phyloP scores from a whole-genome alignment of 1,140 invertebrate species.

The Musca vetustissima region DNA sequence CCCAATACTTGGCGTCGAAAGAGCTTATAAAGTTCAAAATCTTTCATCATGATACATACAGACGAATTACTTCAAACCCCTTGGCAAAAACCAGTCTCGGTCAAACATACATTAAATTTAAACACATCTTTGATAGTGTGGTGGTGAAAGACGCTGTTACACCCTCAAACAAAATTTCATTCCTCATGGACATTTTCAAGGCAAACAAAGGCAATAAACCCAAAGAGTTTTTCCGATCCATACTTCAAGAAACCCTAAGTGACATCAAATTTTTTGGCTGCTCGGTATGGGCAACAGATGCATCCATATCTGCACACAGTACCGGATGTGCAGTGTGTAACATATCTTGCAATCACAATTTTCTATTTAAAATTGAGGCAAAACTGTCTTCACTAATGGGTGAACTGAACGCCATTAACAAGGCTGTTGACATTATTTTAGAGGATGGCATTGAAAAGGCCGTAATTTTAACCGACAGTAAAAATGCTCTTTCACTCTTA shows the following conservation, averaged over 20 bases:
- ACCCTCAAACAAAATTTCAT: background rate
- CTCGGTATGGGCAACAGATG: background rate
- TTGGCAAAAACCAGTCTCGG: too few species aligned
- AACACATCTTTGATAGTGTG: background rate
- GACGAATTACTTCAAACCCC: too few species aligned
- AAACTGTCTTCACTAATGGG: constrained; percentile 3
- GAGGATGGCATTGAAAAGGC: background rate
- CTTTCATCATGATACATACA: too few species aligned
- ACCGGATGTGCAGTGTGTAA: background rate
- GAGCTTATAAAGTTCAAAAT: too few species aligned
- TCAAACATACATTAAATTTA: background rate
- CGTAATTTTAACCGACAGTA: background rate
- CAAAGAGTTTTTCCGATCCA: background rate
- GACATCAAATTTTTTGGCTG: background rate
- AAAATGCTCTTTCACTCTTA: background rate
- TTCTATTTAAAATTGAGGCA: background rate
- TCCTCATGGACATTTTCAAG: background rate
- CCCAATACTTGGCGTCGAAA: too few species aligned
- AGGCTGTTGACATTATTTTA: background rate
- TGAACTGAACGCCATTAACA: background rate
- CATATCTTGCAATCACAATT: background rate
- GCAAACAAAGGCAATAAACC: background rate
- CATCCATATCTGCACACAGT: background rate
- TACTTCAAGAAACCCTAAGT: background rate
- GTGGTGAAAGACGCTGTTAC: background rate